Conservation (phyloP, 2,797 vertebrate genomes). For the Epinephelus coioides region DNA sequence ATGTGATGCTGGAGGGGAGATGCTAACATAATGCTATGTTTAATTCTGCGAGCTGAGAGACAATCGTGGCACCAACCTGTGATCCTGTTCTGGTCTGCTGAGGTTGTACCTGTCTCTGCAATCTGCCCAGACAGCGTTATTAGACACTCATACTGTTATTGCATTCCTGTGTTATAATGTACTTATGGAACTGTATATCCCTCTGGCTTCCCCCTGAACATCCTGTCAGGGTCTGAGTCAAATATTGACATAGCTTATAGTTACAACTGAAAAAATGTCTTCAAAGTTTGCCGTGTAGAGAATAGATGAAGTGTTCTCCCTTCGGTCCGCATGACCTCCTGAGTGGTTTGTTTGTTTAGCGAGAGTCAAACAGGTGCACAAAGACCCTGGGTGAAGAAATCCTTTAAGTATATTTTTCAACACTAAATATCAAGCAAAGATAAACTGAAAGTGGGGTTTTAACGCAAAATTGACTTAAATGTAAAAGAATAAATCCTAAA, state of each 20-base stretch:
- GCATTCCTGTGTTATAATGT: constrained; percentile 57
- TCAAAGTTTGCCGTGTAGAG: constrained; percentile 54
- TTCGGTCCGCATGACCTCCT: constrained; percentile 54
- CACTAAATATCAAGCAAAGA: constrained; percentile 6
- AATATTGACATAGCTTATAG: constrained; percentile 80
- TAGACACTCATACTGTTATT: constrained; percentile 61
- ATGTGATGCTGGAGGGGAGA: constrained; percentile 68
- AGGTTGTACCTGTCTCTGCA: constrained; percentile 32
- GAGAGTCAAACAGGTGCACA: constrained; percentile 51
- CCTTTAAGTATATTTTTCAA: constrained; percentile 9
- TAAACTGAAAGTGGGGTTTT: not conserved
- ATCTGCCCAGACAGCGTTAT: constrained; percentile 56
- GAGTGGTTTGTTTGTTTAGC: constrained; percentile 58
- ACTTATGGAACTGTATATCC: constrained; percentile 61
- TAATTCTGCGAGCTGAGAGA: constrained; percentile 61
- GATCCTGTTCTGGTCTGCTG: constrained; percentile 50
- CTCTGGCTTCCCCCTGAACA: constrained; percentile 57
- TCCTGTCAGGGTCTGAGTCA: constrained; percentile 65
- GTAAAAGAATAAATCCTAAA: not conserved
- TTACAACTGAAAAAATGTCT: constrained; percentile 66
- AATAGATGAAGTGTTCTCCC: constrained; percentile 59
- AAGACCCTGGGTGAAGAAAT: constrained; percentile 16
- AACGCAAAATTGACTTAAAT: not conserved
- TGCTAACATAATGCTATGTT: constrained; percentile 58
- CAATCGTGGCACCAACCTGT: constrained; percentile 36